These are phyloP conservation scores for Brachynemurus nebulosus DNA, from an alignment of 2,888 invertebrate genomes.

Conservation along the genomic window DNA sequence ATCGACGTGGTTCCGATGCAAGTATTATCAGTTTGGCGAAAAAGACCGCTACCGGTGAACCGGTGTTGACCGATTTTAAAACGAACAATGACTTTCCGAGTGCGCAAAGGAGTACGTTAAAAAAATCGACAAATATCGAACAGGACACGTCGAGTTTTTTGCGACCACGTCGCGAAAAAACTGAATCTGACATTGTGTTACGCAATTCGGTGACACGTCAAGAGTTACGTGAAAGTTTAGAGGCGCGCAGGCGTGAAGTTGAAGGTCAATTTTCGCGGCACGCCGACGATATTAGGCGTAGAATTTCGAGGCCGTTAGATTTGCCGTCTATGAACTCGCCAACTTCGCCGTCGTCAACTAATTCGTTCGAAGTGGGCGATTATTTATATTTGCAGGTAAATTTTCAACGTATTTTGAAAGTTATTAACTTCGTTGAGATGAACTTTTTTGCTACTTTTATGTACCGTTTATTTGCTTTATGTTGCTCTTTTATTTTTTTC, in stretches of 20 bases:
- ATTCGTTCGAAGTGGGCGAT: conserved; percentile 30
- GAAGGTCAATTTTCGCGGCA: conserved; percentile 32
- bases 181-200: conserved; percentile 75
- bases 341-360: conserved; percentile 23
- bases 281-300: conserved; percentile 31
- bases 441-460: not conserved
- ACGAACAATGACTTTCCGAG: conserved; percentile 36
- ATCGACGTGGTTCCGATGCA: conserved; percentile 42
- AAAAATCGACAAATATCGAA: conserved; percentile 20
- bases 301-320: conserved; percentile 34
- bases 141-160: conserved; percentile 33
- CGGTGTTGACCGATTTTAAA: conserved; percentile 56
- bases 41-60: conserved; percentile 47
- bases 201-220: conserved; percentile 42
- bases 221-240: conserved; percentile 34
- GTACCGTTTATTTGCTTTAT: not conserved
- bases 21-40: conserved; percentile 31
- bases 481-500: not conserved
- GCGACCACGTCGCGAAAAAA: conserved; percentile 71
- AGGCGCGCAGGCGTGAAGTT: conserved; percentile 34
- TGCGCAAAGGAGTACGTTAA: conserved; percentile 32
- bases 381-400: conserved; percentile 27
- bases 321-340: conserved; percentile 24
- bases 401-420: not conserved
- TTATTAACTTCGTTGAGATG: not conserved